These are phyloP conservation scores for Alentia gelatinosa DNA, from an alignment of 2,888 invertebrate species.

Conservation along the genomic window DNA sequence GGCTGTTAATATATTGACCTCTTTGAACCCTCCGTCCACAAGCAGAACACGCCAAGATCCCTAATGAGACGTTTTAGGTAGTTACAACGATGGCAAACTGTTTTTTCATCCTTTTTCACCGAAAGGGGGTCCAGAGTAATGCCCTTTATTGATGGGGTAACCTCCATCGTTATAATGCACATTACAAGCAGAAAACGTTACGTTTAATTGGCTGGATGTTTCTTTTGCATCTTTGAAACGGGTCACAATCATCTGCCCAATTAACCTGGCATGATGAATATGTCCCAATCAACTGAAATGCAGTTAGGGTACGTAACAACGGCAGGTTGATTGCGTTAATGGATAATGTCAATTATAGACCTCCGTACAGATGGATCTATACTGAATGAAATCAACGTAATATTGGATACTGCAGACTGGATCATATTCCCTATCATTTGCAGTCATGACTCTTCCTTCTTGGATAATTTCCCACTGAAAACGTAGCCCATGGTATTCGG, in stretches of 20 bases:
- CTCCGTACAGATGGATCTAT: too few relatives aligned
- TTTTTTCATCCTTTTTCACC: not conserved
- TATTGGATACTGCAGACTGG: too few relatives aligned
- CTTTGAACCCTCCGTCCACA: not conserved
- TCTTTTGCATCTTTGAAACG: slow-evolving; percentile 2
- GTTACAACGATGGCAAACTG: not conserved
- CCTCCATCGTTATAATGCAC: not conserved
- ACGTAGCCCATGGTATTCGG: too few relatives aligned
- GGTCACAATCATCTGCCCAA: slow-evolving; percentile 27
- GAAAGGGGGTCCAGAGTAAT: too few relatives aligned
- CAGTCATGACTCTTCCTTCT: too few relatives aligned
- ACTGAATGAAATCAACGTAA: too few relatives aligned
- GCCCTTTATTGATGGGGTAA: not conserved
- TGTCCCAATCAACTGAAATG: not conserved
- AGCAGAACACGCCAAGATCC: not conserved
- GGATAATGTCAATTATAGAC: too few relatives aligned
- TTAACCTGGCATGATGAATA: slow-evolving; percentile 10
- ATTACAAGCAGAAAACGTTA: not conserved
- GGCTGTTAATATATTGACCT: slow-evolving; percentile 3
- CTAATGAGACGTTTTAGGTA: not conserved
- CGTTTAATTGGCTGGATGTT: not conserved
- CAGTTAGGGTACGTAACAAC: too few relatives aligned
- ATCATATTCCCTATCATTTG: too few relatives aligned
- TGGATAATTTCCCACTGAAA: too few relatives aligned
- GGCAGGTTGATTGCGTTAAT: too few relatives aligned